A percentile compares a stretch with the other conserved stretches of the same genome.
Evolutionary conservation across 2,797 vertebrate species (phyloP).

Genomic region (Australoheros facetus): DNA sequence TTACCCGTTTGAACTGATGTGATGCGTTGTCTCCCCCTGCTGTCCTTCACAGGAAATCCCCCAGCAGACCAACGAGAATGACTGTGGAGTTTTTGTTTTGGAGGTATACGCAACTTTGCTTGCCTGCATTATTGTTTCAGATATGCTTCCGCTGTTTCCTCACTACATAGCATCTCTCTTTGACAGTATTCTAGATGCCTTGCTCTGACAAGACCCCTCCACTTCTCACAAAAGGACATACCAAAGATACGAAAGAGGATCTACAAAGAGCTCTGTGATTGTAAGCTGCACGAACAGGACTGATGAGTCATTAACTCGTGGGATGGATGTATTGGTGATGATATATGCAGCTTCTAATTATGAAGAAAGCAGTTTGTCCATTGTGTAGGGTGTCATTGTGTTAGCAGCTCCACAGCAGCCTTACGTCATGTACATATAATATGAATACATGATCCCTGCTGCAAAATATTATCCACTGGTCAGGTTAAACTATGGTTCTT

Average conservation of each 20-base stretch:
- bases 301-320: neutral
- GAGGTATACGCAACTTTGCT: slow-evolving; percentile 80
- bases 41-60: slow-evolving; percentile 86
- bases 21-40: slow-evolving; percentile 33
- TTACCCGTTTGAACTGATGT: slow-evolving; percentile 2
- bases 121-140: rapidly evolving
- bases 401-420: neutral
- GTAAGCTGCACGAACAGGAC: slow-evolving; percentile 85
- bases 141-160: neutral
- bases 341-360: neutral
- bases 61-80: slow-evolving; percentile 98
- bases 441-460: neutral
- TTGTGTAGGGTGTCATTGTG: neutral
- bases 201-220: slow-evolving; percentile 89
- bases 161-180: neutral
- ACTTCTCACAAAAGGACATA: slow-evolving; percentile 96
- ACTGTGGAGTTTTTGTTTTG: slow-evolving; percentile 98
- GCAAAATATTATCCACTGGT: neutral
- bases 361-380: neutral
- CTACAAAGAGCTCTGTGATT: slow-evolving; percentile 96
- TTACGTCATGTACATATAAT: neutral
- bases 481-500: neutral
- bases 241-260: slow-evolving; percentile 94
- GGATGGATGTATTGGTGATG: neutral
- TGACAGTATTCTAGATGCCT: slow-evolving; percentile 96